Evolutionary conservation across 2,113 vertebrate genomes (phyloP).

Genomic region (Hippocampus barbouri): DNA sequence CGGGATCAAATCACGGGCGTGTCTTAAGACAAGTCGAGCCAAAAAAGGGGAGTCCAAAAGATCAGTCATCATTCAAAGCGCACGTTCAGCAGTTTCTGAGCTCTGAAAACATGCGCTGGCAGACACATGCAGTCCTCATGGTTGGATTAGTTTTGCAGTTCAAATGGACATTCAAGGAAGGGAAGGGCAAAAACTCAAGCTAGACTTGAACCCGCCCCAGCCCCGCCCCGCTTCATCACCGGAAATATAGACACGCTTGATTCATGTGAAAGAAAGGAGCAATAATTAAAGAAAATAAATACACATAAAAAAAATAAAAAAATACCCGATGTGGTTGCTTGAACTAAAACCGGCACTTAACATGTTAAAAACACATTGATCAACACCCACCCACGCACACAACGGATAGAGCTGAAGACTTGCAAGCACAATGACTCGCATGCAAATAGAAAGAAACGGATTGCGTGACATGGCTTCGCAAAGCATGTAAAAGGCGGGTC

Average conservation of each 20-base stretch:
- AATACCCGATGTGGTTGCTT: not conserved
- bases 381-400: too few species aligned
- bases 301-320: not conserved
- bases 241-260: not conserved
- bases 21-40: slow-evolving; percentile 31
- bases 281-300: not conserved
- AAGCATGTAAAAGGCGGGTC: not conserved
- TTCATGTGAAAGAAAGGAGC: not conserved
- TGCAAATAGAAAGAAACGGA: slow-evolving; percentile 30
- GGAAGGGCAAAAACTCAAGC: too few species aligned
- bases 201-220: too few species aligned
- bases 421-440: slow-evolving; percentile 14
- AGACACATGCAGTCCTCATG: slow-evolving; percentile 34
- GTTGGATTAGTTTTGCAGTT: slow-evolving; percentile 8
- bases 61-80: slow-evolving; percentile 30
- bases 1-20: slow-evolving; percentile 40
- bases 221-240: too few species aligned
- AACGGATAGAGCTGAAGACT: not conserved
- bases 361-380: not conserved
- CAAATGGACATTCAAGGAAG: not conserved
- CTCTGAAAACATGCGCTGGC: slow-evolving; percentile 43
- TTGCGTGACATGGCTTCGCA: not conserved
- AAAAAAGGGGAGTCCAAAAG: slow-evolving; percentile 5
- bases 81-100: slow-evolving; percentile 28
- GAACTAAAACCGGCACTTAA: not conserved